Evolutionary conservation across 2,797 vertebrate genomes (phyloP).

Genomic region (Rhinophrynus dorsalis): DNA sequence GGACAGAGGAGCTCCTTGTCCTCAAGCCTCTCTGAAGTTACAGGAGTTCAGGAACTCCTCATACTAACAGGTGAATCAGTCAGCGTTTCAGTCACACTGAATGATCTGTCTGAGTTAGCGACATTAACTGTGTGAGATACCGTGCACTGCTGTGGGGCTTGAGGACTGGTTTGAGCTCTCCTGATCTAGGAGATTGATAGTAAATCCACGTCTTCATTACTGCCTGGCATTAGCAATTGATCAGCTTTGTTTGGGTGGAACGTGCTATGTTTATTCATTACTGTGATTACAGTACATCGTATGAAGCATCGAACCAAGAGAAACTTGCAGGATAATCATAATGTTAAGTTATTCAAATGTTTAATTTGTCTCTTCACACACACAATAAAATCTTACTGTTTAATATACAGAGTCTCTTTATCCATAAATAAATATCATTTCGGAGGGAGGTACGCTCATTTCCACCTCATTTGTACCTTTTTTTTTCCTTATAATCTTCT

Average conservation of each 20-base stretch:
- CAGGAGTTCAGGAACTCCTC: too few relatives aligned
- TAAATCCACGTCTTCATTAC: conserved; percentile 81
- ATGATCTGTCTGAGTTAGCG: too few relatives aligned
- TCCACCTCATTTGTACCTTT: conserved; percentile 52
- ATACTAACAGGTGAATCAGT: too few relatives aligned
- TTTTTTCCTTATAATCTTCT: conserved; percentile 33
- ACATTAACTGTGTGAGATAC: too few relatives aligned
- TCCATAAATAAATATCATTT: conserved; percentile 50
- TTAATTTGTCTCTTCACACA: conserved; percentile 48
- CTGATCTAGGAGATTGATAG: conserved; percentile 85
- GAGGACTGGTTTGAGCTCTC: too few relatives aligned
- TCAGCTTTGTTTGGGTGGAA: conserved; percentile 73
- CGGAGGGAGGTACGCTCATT: conserved; percentile 40
- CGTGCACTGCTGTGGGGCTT: too few relatives aligned
- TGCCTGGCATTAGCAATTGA: conserved; percentile 95
- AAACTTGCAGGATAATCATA: conserved; percentile 50
- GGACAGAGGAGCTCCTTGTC: too few relatives aligned
- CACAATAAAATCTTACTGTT: conserved; percentile 40
- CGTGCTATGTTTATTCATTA: conserved; percentile 80
- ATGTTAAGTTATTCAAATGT: conserved; percentile 45
- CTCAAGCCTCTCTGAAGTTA: too few relatives aligned
- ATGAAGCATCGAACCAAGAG: conserved; percentile 63
- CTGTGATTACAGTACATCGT: conserved; percentile 75
- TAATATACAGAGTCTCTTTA: conserved; percentile 33
- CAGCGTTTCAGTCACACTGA: too few relatives aligned